Evolutionary conservation across 2,888 invertebrate species (phyloP).

Genomic region (Pristionchus arcanus): DNA sequence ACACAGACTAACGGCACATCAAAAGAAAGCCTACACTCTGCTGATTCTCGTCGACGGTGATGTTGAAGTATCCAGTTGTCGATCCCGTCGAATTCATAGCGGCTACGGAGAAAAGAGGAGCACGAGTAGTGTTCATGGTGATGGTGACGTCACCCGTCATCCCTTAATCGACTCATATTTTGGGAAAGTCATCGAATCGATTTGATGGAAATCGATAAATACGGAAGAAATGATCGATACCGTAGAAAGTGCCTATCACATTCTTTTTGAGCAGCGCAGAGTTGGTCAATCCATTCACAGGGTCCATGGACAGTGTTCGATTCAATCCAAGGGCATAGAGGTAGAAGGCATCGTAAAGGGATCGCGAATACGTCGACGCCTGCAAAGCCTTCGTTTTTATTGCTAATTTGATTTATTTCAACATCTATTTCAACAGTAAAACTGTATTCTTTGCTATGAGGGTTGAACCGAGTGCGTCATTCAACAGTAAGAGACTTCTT

Average conservation of each 20-base stretch:
- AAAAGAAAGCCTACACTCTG: neutral
- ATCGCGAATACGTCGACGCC: constrained; percentile 61
- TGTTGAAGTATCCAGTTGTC: neutral
- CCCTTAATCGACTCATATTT: neutral
- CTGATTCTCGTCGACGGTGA: neutral
- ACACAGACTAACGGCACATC: constrained; percentile 27
- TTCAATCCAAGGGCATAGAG: constrained; percentile 69
- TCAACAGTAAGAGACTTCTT: no score
- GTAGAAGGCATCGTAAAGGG: constrained; percentile 72
- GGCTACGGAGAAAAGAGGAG: constrained; percentile 5
- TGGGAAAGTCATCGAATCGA: no score
- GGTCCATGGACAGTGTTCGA: neutral
- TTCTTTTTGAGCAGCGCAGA: neutral
- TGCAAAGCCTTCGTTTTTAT: neutral
- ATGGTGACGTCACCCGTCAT: constrained; percentile 48
- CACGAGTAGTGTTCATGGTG: constrained; percentile 11
- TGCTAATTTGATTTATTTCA: no score
- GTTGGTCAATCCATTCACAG: constrained; percentile 8
- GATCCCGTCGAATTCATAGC: neutral
- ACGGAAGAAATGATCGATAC: no score
- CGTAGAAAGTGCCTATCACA: constrained; percentile 33
- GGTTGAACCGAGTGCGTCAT: no score
- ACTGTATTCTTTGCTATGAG: no score
- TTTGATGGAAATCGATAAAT: no score
- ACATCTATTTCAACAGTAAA: no score